phyloP scores from a whole-genome alignment of 2,113 vertebrate genomes.

The Percina caprodes region DNA sequence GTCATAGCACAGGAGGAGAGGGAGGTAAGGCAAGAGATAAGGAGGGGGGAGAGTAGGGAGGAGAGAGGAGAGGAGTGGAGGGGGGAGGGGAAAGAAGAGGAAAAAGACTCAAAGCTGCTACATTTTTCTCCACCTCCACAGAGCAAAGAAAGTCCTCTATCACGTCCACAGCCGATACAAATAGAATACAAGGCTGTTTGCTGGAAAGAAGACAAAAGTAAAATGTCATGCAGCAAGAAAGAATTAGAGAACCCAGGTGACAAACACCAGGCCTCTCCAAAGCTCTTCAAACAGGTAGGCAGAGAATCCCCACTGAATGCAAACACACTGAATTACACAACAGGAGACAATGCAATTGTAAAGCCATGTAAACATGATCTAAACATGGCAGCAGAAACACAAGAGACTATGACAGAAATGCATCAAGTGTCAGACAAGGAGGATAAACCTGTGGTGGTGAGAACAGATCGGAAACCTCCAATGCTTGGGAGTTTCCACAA shows the following conservation, averaged over 20 bases:
- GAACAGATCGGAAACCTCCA: conserved; percentile 60
- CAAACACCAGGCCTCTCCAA: conserved; percentile 35
- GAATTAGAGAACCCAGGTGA: conserved; percentile 40
- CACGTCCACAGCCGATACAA: conserved; percentile 77
- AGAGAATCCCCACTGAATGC: conserved; percentile 33
- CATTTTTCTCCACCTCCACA: conserved; percentile 46
- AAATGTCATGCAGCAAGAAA: conserved; percentile 23
- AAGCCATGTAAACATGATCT: conserved; percentile 37
- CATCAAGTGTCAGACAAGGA: conserved; percentile 40
- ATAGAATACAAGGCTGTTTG: conserved; percentile 86
- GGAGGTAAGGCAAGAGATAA: conserved; percentile 16
- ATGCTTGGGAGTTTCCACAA: conserved; percentile 73
- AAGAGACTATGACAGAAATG: conserved; percentile 32
- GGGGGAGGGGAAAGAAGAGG: conserved; percentile 43
- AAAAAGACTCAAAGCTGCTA: conserved; percentile 47
- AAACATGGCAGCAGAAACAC: conserved; percentile 39
- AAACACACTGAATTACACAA: conserved; percentile 33
- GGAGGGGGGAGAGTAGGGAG: conserved; percentile 32
- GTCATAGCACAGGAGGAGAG: conserved; percentile 6
- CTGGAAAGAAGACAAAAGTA: conserved; percentile 78
- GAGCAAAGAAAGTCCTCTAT: conserved; percentile 44
- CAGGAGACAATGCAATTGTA: not conserved
- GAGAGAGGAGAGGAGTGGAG: conserved; percentile 2
- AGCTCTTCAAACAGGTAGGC: conserved; percentile 15
- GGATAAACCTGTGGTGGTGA: conserved; percentile 23